These are phyloP conservation scores for Columba janthina DNA, from an alignment of 2,113 vertebrate species.

Conservation along the genomic window DNA sequence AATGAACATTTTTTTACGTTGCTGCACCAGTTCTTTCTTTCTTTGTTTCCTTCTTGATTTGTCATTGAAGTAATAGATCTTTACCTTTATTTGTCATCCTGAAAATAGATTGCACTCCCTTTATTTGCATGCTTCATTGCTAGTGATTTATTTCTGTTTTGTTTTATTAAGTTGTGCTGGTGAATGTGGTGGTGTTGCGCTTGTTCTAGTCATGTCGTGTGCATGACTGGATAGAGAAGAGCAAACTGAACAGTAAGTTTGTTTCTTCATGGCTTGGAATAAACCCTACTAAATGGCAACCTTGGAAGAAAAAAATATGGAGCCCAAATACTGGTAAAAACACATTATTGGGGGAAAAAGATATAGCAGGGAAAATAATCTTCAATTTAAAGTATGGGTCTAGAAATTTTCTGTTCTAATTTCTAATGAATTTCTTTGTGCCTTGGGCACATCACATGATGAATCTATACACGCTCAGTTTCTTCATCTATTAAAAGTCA, in stretches of 20 bases:
- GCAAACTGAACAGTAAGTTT: conserved; percentile 61
- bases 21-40: conserved; percentile 59
- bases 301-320: conserved; percentile 56
- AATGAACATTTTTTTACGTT: background rate
- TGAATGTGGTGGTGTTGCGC: conserved; percentile 40
- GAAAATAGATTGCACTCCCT: conserved; percentile 29
- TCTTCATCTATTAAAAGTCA: background rate
- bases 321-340: conserved; percentile 54
- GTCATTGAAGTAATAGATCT: background rate
- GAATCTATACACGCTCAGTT: background rate
- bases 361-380: background rate
- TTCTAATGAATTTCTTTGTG: background rate
- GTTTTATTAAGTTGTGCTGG: conserved; percentile 56
- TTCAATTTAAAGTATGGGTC: background rate
- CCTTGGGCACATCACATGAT: background rate
- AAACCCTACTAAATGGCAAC: conserved; percentile 67
- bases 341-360: background rate
- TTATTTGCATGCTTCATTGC: conserved; percentile 68
- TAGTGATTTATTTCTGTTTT: conserved; percentile 43
- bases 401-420: background rate
- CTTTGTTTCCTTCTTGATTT: conserved; percentile 42
- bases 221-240: conserved; percentile 59
- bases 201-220: conserved; percentile 2
- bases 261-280: conserved; percentile 54
- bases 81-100: conserved; percentile 14